Conservation (phyloP, 2,113 vertebrate genomes). For the Coturnix japonica region DNA sequence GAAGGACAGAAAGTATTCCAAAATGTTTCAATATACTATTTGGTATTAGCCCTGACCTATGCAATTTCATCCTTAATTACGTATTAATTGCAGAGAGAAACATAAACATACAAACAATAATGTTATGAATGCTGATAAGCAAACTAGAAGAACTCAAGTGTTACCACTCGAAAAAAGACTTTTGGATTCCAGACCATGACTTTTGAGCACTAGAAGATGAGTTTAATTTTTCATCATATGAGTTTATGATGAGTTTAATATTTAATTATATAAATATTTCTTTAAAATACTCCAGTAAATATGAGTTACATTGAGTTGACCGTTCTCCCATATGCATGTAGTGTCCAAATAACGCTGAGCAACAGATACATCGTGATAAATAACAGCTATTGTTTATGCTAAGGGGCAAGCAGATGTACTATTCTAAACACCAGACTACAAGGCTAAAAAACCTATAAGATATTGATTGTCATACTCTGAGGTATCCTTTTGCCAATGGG, state of each 20-base stretch:
- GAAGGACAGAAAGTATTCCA: neutral
- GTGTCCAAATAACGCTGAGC: neutral
- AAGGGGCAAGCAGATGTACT: neutral
- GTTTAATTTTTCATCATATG: neutral
- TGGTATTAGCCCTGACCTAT: neutral
- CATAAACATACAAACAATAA: neutral
- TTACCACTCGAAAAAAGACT: neutral
- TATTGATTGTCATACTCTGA: neutral
- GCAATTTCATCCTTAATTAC: neutral
- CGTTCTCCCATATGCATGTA: rapidly evolving
- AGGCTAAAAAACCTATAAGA: neutral
- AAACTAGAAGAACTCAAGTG: neutral
- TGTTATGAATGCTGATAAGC: neutral
- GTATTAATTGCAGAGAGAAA: neutral
- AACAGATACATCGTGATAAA: neutral
- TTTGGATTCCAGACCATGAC: neutral
- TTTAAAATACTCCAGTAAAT: neutral
- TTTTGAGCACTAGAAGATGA: neutral
- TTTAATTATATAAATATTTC: neutral
- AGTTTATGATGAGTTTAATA: neutral
- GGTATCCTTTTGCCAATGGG: neutral
- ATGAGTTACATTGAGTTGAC: neutral
- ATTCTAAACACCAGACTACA: neutral
- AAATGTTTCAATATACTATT: neutral
- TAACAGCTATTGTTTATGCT: rapidly evolving